phyloP scores from a whole-genome alignment of 2,113 vertebrate genomes.

The Antennarius striatus region DNA sequence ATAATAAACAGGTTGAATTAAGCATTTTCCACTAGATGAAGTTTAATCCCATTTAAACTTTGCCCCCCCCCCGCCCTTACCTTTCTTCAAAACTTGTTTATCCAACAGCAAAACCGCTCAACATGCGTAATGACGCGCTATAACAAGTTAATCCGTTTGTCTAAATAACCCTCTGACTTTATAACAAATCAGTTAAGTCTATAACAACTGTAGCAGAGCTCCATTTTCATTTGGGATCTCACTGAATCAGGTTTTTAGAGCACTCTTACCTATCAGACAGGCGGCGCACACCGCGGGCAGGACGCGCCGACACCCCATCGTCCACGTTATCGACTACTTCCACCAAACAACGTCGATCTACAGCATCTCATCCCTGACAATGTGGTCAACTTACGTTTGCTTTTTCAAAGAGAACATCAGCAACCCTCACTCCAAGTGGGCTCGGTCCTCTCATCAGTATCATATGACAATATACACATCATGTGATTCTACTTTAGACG shows the following conservation, averaged over 20 bases:
- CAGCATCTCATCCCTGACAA: slow-evolving; percentile 54
- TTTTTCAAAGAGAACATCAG: slow-evolving; percentile 20
- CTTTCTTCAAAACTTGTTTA: no score
- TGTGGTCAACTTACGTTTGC: slow-evolving; percentile 27
- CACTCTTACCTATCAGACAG: slow-evolving; percentile 68
- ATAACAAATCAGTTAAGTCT: no score
- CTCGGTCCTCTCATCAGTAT: slow-evolving; percentile 61
- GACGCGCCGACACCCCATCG: slow-evolving; percentile 68
- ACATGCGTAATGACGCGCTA: no score
- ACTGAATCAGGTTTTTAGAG: no score
- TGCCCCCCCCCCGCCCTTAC: no score
- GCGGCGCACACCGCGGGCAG: slow-evolving; percentile 51
- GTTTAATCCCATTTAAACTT: no score
- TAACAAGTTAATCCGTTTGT: no score
- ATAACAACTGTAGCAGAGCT: no score
- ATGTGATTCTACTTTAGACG: slow-evolving; percentile 77
- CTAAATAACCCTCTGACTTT: no score
- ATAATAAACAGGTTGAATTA: no score
- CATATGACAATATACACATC: slow-evolving; percentile 76
- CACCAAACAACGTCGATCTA: slow-evolving; percentile 40
- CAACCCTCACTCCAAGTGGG: slow-evolving; percentile 17
- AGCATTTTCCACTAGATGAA: no score
- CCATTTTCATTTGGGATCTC: accelerated
- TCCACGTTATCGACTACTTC: slow-evolving; percentile 44
- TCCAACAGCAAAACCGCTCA: no score